phyloP scores from a whole-genome alignment of 2,113 vertebrate species.

The Garra rufa region DNA sequence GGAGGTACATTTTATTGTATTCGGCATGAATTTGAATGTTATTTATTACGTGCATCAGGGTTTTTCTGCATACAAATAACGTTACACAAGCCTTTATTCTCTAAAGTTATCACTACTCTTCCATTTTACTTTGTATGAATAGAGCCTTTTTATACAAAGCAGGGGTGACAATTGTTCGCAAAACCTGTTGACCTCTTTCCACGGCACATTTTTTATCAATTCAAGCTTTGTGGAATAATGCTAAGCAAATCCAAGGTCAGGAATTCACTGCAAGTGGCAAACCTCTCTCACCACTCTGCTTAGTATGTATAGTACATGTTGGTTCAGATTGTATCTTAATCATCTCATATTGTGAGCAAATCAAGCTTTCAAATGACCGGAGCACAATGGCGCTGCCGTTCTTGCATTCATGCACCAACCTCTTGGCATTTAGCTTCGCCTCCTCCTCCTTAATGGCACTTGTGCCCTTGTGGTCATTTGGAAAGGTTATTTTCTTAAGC shows the following conservation, averaged over 20 bases:
- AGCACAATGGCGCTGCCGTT: slow-evolving; percentile 31
- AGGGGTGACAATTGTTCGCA: background rate
- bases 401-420: slow-evolving; percentile 45
- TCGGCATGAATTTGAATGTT: background rate
- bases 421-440: slow-evolving; percentile 67
- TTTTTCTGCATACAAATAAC: slow-evolving; percentile 5
- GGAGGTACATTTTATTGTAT: slow-evolving; percentile 77
- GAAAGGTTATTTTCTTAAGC: slow-evolving; percentile 66
- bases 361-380: slow-evolving; percentile 21
- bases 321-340: slow-evolving; percentile 11
- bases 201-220: background rate
- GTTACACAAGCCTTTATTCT: background rate
- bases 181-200: slow-evolving; percentile 23
- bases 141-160: background rate
- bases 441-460: slow-evolving; percentile 61
- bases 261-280: background rate
- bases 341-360: slow-evolving; percentile 36
- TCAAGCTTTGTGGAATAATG: background rate
- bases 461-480: slow-evolving; percentile 68
- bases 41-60: background rate
- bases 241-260: background rate
- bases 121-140: background rate
- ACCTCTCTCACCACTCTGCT: background rate
- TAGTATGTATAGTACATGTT: slow-evolving; percentile 20
- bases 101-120: background rate